Evolutionary conservation across 2,888 invertebrate species (phyloP).

Genomic region (Thumatha senex): DNA sequence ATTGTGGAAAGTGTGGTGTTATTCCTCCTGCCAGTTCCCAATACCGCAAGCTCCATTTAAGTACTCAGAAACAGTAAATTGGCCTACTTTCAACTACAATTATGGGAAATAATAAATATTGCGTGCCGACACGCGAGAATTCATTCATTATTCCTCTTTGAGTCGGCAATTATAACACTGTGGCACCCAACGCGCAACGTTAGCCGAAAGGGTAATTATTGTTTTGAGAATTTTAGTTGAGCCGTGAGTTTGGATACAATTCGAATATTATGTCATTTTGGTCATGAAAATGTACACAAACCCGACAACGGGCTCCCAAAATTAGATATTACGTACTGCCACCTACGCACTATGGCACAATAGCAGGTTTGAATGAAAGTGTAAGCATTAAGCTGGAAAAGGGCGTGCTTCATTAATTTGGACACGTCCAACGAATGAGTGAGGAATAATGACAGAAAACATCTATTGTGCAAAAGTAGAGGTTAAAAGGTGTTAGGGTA

Average conservation of each 20-base stretch:
- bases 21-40: constrained; percentile 1
- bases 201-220: neutral
- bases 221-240: neutral
- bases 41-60: constrained; percentile 1
- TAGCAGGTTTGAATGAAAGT: too few species aligned
- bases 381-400: too few species aligned
- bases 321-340: too few species aligned
- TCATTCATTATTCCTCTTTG: constrained; percentile 7
- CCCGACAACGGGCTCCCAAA: too few species aligned
- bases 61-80: constrained; percentile 13
- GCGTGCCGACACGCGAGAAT: constrained; percentile 16
- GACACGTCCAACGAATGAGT: too few species aligned
- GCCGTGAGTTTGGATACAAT: neutral
- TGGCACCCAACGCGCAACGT: neutral
- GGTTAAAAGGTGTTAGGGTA: too few species aligned
- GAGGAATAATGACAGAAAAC: too few species aligned
- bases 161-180: constrained; percentile 3
- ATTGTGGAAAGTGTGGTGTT: neutral
- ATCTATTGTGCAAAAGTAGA: too few species aligned
- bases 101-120: constrained; percentile 31
- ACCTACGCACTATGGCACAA: too few species aligned
- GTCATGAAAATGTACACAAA: too few species aligned
- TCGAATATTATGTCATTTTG: neutral
- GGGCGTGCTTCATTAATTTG: too few species aligned
- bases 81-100: constrained; percentile 17